These are phyloP conservation scores for Eupelmus urozonus DNA, from an alignment of 2,888 invertebrate genomes.

Conservation along the genomic window DNA sequence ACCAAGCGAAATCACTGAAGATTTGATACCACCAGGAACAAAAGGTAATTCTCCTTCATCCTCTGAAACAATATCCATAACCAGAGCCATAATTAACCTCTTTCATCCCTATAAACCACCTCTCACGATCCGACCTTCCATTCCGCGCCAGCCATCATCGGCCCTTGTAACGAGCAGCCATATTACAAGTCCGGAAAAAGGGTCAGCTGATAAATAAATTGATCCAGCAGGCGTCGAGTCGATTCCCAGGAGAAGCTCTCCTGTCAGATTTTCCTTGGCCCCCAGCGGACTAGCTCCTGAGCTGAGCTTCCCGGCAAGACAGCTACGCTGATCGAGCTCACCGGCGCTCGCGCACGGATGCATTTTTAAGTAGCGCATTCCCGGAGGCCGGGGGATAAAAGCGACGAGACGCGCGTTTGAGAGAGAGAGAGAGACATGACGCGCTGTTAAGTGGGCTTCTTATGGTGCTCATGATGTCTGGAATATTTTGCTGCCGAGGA, in stretches of 20 bases:
- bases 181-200: background rate
- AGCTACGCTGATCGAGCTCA: constrained; percentile 7
- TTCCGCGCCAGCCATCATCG: background rate
- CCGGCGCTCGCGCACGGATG: background rate
- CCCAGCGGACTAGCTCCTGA: background rate
- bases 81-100: background rate
- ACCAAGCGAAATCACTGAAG: no score
- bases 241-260: background rate
- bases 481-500: no score
- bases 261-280: constrained; percentile 24
- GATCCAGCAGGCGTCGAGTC: background rate
- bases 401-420: no score
- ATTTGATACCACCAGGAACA: no score
- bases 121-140: background rate
- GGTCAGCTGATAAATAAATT: constrained; percentile 5
- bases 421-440: no score
- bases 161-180: background rate
- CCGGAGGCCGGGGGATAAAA: no score
- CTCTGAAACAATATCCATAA: no score
- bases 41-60: no score
- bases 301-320: background rate
- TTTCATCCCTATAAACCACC: background rate
- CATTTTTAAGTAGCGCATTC: constrained; percentile 48
- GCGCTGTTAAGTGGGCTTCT: no score
- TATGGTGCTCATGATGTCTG: no score